Evolutionary conservation across 2,797 vertebrate genomes (phyloP).

Genomic region (Sebastes baramenuke): DNA sequence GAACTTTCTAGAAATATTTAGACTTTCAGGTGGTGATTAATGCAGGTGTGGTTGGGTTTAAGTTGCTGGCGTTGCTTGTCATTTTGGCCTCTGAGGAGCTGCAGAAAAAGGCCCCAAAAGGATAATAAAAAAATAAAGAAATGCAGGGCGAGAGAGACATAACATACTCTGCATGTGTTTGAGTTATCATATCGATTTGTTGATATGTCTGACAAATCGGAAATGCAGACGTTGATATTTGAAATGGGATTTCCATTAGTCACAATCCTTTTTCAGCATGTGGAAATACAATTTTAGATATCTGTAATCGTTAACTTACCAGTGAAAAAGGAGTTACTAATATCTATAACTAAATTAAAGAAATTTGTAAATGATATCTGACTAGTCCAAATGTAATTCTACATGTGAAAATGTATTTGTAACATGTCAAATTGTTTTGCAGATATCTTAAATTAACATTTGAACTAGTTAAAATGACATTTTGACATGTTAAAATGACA

Average conservation of each 20-base stretch:
- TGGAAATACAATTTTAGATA: not conserved
- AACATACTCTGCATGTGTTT: not conserved
- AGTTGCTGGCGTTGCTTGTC: not conserved
- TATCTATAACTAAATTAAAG: not conserved
- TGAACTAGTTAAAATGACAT: not conserved
- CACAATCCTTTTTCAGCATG: not conserved
- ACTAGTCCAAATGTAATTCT: not conserved
- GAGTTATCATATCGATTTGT: not conserved
- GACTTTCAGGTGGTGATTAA: not conserved
- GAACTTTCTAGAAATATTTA: not conserved
- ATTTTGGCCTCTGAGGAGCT: conserved; percentile 6
- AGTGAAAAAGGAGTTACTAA: not conserved
- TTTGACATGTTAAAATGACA: not conserved
- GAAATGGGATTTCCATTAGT: not conserved
- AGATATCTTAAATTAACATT: not conserved
- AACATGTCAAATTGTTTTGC: not conserved
- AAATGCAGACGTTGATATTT: not conserved
- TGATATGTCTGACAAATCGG: not conserved
- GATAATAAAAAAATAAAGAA: too few species aligned
- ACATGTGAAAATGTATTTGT: not conserved
- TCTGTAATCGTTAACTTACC: not conserved
- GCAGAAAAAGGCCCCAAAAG: not conserved
- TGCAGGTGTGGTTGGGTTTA: not conserved
- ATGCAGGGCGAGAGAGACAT: too few species aligned
- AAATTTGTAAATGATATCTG: not conserved